These are phyloP conservation scores for Microcebus murinus DNA, from an alignment of 2,113 vertebrate species.

Conservation along the genomic window DNA sequence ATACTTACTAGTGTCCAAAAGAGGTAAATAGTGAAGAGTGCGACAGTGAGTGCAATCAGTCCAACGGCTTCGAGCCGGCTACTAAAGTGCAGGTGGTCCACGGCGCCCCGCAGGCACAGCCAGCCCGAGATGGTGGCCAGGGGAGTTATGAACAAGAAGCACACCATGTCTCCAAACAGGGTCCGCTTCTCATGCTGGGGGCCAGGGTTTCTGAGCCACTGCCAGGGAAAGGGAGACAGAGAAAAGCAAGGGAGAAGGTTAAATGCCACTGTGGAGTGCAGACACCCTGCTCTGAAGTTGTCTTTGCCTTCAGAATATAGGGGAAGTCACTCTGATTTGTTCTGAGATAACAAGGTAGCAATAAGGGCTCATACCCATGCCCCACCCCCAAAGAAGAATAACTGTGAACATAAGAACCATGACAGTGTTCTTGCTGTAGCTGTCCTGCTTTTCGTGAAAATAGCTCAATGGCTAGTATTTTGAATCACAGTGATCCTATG, in stretches of 20 bases:
- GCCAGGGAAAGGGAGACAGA: conserved; percentile 70
- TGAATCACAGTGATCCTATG: background rate
- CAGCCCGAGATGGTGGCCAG: conserved; percentile 89
- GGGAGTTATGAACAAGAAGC: conserved; percentile 90
- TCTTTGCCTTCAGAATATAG: background rate
- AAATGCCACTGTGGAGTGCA: background rate
- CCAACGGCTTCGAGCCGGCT: conserved; percentile 90
- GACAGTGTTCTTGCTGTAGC: background rate
- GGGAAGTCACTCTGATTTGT: background rate
- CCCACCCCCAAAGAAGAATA: background rate
- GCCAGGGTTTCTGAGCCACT: conserved; percentile 90
- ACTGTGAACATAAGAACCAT: background rate
- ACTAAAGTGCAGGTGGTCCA: conserved; percentile 91
- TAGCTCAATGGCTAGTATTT: background rate
- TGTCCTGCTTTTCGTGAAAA: background rate
- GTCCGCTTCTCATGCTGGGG: conserved; percentile 89
- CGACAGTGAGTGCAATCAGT: conserved; percentile 91
- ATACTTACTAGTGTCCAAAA: conserved; percentile 91
- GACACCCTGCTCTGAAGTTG: fast-evolving
- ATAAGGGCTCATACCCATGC: fast-evolving
- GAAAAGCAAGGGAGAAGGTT: conserved; percentile 47
- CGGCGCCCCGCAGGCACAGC: conserved; percentile 89
- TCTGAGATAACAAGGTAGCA: background rate
- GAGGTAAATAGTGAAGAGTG: conserved; percentile 92
- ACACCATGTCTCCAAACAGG: conserved; percentile 90